These are phyloP conservation scores for Tadarida brasiliensis DNA, from an alignment of 2,797 vertebrate species.

Conservation along the genomic window DNA sequence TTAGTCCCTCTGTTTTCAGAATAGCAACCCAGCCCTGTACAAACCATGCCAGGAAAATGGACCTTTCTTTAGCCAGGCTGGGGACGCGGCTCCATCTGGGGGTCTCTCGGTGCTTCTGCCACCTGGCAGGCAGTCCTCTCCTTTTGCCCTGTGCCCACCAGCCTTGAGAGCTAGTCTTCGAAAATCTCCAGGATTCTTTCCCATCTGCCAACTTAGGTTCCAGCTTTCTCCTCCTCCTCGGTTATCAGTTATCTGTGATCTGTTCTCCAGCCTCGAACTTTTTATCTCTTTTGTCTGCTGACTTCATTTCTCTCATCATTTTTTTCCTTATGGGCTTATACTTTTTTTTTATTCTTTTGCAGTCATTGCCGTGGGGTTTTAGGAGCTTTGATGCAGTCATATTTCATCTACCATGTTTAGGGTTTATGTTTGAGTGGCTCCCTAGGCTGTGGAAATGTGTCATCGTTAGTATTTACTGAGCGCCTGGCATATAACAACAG, in stretches of 20 bases:
- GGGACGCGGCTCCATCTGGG: too few species aligned
- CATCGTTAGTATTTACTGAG: background rate
- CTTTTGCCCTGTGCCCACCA: background rate
- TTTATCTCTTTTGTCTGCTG: background rate
- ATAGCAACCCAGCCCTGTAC: background rate
- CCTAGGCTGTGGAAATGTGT: background rate
- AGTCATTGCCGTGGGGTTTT: background rate
- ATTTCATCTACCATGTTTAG: background rate
- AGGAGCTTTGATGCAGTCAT: background rate
- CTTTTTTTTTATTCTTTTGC: background rate
- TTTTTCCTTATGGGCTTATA: background rate
- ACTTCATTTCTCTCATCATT: background rate
- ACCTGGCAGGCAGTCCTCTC: background rate
- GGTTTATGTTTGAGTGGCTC: background rate
- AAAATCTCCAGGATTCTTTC: background rate
- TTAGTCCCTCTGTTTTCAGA: background rate
- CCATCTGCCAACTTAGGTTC: rapidly evolving
- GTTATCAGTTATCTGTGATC: background rate
- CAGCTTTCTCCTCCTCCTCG: background rate
- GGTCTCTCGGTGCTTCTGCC: background rate
- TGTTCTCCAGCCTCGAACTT: background rate
- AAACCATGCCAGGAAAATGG: background rate
- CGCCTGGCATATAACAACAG: background rate
- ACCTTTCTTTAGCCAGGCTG: background rate
- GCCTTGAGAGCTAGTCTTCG: background rate